phyloP scores from a whole-genome alignment of 2,888 invertebrate species.

The Agapetus fuscipes region DNA sequence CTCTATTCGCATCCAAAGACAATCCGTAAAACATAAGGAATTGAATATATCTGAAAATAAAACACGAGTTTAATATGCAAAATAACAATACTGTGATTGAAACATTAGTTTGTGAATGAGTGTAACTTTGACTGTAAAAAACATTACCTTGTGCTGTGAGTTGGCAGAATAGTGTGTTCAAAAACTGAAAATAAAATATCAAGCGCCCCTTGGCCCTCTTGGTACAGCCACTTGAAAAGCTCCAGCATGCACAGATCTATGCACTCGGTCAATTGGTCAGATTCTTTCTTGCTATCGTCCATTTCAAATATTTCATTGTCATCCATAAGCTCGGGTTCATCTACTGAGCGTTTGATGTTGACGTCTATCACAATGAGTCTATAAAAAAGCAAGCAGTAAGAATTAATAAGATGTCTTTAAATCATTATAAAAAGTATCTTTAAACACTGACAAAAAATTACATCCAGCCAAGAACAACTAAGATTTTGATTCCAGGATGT shows the following conservation, averaged over 20 bases:
- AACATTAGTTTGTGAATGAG: too few relatives aligned
- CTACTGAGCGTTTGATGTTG: conserved; percentile 43
- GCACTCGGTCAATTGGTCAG: conserved; percentile 37
- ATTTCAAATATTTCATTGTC: conserved; percentile 46
- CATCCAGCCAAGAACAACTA: too few relatives aligned
- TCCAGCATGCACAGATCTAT: conserved; percentile 72
- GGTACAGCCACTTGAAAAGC: conserved; percentile 58
- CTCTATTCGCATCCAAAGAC: conserved; percentile 30
- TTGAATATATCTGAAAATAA: conserved; percentile 37
- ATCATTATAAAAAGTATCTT: too few relatives aligned
- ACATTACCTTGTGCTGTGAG: conserved; percentile 57
- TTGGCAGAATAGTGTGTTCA: conserved; percentile 71
- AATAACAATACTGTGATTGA: not conserved
- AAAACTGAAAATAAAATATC: conserved; percentile 58
- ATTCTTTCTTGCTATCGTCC: conserved; percentile 40
- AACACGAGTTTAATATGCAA: conserved; percentile 3
- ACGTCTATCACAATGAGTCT: conserved; percentile 70
- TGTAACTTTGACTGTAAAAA: not conserved
- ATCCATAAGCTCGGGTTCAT: conserved; percentile 12
- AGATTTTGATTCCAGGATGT: too few relatives aligned
- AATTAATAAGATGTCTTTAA: too few relatives aligned
- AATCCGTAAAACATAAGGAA: conserved; percentile 41
- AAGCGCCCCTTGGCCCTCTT: conserved; percentile 50
- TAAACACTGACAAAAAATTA: too few relatives aligned
- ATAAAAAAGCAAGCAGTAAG: conserved; percentile 25